Conservation (phyloP, 2,113 vertebrate species). For the Galemys pyrenaicus region DNA sequence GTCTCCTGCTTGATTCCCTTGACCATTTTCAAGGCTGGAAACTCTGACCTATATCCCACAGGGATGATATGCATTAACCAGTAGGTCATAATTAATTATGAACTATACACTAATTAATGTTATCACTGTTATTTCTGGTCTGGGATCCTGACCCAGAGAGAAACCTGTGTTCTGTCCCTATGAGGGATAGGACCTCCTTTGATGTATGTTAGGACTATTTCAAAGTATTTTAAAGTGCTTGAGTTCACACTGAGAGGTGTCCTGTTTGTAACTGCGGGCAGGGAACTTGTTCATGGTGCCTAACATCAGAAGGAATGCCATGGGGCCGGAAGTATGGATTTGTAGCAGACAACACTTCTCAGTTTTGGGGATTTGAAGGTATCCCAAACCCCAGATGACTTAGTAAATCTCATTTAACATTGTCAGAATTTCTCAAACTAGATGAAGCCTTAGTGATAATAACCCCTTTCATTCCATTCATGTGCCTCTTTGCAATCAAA, state of each 20-base stretch:
- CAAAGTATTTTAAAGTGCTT: slow-evolving; percentile 35
- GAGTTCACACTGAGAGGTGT: neutral
- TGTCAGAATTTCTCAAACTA: slow-evolving; percentile 44
- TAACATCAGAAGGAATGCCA: neutral
- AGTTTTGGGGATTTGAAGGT: slow-evolving; percentile 1
- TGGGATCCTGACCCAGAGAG: slow-evolving; percentile 29
- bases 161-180: neutral
- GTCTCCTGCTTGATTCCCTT: neutral
- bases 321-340: neutral
- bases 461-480: neutral
- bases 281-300: neutral
- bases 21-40: slow-evolving; percentile 8
- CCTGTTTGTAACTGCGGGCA: neutral
- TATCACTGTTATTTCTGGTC: neutral
- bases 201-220: slow-evolving; percentile 20
- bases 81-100: slow-evolving; percentile 47
- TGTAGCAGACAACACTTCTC: neutral
- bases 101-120: slow-evolving; percentile 66
- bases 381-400: neutral
- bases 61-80: neutral
- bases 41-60: slow-evolving; percentile 43
- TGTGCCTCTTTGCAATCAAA: slow-evolving; percentile 19
- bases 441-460: neutral
- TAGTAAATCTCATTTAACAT: slow-evolving; percentile 59
- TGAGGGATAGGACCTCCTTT: neutral